A percentile compares a stretch with the other conserved stretches of the same genome.
phyloP scores from a whole-genome alignment of 1,140 invertebrate genomes.

The Papilio dardanus region DNA sequence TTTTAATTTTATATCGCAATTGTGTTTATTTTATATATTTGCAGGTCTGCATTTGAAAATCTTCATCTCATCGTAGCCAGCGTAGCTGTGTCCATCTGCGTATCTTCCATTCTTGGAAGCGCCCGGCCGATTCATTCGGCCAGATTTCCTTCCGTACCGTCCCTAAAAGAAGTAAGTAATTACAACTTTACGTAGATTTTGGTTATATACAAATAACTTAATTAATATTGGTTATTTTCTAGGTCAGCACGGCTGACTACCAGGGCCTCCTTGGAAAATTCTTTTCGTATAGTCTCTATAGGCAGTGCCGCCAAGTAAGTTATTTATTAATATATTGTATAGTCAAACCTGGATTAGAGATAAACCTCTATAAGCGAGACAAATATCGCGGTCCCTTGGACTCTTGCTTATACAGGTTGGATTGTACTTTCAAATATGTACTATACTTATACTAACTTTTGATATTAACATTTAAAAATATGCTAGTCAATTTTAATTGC shows the following conservation, averaged over 20 bases:
- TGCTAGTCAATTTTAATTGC: too few species aligned
- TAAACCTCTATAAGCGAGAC: too few species aligned
- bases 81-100: background rate
- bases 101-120: background rate
- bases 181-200: background rate
- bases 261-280: background rate
- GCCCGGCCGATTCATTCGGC: background rate
- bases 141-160: background rate
- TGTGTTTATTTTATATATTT: background rate
- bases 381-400: too few species aligned
- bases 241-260: conserved; percentile 6
- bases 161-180: background rate
- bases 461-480: too few species aligned
- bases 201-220: background rate
- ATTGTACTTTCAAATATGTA: background rate
- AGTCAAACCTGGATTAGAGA: too few species aligned
- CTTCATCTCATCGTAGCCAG: background rate
- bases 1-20: too few species aligned
- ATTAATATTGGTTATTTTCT: background rate
- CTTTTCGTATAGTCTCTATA: background rate
- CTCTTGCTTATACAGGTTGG: too few species aligned
- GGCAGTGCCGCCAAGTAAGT: background rate
- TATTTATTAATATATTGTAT: too few species aligned
- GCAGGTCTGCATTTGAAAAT: background rate
- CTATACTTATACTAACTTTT: too few species aligned